These are phyloP conservation scores for Auanema freiburgensis DNA, from an alignment of 2,888 invertebrate genomes.

Conservation along the genomic window DNA sequence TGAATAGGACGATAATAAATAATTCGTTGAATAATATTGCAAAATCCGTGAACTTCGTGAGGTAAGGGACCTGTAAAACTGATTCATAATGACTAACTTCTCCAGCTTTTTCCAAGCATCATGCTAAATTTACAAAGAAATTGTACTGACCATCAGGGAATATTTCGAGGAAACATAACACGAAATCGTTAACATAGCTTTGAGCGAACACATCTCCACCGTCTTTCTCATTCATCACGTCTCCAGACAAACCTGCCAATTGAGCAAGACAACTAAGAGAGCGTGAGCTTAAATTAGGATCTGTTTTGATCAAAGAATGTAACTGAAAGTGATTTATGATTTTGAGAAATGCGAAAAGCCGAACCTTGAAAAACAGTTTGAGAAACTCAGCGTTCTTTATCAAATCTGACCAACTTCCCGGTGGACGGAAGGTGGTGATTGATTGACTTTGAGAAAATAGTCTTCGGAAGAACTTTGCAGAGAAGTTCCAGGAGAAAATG, in stretches of 20 bases:
- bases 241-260: conserved; percentile 75
- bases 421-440: conserved; percentile 67
- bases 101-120: neutral
- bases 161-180: conserved; percentile 30
- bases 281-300: conserved; percentile 77
- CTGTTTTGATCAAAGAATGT: conserved; percentile 80
- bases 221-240: conserved; percentile 41
- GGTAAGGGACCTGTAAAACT: conserved; percentile 68
- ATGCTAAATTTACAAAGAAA: conserved; percentile 1
- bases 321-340: conserved; percentile 57
- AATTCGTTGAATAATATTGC: conserved; percentile 74
- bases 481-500: conserved; percentile 80
- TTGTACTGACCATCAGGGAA: conserved; percentile 26
- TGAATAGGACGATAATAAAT: conserved; percentile 71
- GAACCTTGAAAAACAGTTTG: conserved; percentile 78
- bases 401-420: conserved; percentile 76
- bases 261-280: conserved; percentile 82
- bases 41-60: conserved; percentile 75
- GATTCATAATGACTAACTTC: neutral
- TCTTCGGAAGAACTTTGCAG: conserved; percentile 38
- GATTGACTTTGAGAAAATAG: conserved; percentile 57
- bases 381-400: conserved; percentile 77
- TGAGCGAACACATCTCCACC: conserved; percentile 21
- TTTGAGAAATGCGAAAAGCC: conserved; percentile 20
- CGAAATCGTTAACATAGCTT: conserved; percentile 30